Conservation (phyloP, 2,797 vertebrate genomes). For the Girardinus metallicus region DNA sequence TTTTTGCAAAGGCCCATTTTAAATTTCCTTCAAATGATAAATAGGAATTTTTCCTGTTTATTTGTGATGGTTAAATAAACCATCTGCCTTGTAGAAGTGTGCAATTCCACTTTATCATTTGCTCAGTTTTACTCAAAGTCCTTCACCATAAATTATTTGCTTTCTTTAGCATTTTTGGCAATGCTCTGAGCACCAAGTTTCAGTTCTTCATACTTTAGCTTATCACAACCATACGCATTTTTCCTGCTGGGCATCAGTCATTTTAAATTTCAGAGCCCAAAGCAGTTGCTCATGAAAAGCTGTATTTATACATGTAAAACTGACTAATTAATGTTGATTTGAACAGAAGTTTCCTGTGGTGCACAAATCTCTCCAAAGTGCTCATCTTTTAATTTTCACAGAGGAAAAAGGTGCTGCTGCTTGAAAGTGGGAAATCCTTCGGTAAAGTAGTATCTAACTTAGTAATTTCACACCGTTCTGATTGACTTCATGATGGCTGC, state of each 20-base stretch:
- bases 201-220: not conserved
- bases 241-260: not conserved
- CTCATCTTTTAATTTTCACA: not conserved
- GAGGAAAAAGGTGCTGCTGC: not conserved
- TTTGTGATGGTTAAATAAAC: not conserved
- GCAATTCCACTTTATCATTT: not conserved
- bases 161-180: conserved; percentile 1
- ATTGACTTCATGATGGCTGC: not conserved
- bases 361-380: not conserved
- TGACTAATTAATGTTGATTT: conserved; percentile 3
- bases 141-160: not conserved
- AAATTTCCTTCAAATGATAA: not conserved
- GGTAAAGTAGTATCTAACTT: not conserved
- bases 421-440: not conserved
- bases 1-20: not conserved
- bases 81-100: not conserved
- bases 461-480: not conserved
- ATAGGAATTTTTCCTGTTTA: not conserved
- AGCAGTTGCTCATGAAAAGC: not conserved
- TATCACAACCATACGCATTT: not conserved
- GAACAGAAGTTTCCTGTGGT: not conserved
- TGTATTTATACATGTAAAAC: not conserved
- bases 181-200: not conserved
- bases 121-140: not conserved
- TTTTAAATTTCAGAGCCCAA: conserved; percentile 1